Evolutionary conservation across 92 coral and sea anemone species (phyloP), one percentile per base, ranked within the genome.

Genomic region (Muricea muricata): DNA sequence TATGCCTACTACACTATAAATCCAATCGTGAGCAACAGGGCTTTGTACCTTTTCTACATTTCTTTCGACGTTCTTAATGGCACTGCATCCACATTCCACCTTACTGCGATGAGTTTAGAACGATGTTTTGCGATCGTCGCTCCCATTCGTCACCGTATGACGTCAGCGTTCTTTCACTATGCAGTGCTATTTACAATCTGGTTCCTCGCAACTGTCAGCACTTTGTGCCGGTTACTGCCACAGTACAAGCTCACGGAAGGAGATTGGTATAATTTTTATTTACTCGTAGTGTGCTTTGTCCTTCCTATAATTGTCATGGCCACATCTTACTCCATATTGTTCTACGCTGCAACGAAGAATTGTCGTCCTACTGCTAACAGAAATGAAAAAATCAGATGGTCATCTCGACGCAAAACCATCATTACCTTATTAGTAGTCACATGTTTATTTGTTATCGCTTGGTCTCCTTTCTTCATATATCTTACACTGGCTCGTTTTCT

Each of bases 41-140:
- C 50, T 23, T 79, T 81, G 37, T 87, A 80, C 60, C 84, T 82
- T 65, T 94, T 94, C 76, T 94, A 92, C 70, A 88, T 85, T 25
- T 87, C 95, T 7, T 78, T 89, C 65, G 98, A 94, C 42, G 92
- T 94, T 24, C 92, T 94, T 81, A 88, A 90, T 52, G 98, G 98
- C 18, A 89, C 87, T 12, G 96, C 98, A 6, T 92, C 94, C 17
- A 94, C 92, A 50, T 89, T 94, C 54, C 98, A 90, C 25, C 81
- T 94, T 0, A 92, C 98, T 20, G 85, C 94, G n/a, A 94, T 94
- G 34, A 93, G 98, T 23, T 84, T 92, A 20, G 98, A 94, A 32
- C 81, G 98, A 11, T 94, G 98, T 71, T 93, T 92, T 69, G 93
- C 98, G 1, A 90, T 94, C 58, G 96, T 94, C 24, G 85, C 87